Evolutionary conservation across 23 tunicate genomes (phyloP), one percentile per base, ranked within the genome.

Genomic region (Phallusia fumigata): DNA sequence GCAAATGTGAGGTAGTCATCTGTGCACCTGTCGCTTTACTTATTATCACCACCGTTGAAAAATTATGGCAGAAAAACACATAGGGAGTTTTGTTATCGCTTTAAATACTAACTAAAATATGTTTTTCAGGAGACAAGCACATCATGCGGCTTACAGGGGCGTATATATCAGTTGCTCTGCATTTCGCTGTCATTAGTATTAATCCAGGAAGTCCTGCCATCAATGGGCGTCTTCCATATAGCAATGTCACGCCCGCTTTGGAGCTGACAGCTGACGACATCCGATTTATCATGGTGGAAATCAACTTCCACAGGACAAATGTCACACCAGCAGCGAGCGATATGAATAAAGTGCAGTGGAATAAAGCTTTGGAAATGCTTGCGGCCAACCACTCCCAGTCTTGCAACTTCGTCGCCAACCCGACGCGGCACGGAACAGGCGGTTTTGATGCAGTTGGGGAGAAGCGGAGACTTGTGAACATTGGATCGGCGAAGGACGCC

Each of bases 391-490:
- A 83, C 30, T 75, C 86, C 12, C 28, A 53, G 31, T 75, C 18
- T 36, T 83, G 86, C 30, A 83, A 31, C 73, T 40, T 18, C 10
- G 81, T 36, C 18, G 65, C 47, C 2, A 83, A 50, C 30, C 28
- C 73, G 16, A 40, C 11, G 10, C 35, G 80, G 13, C 50, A 49
- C 44, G 74, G 45, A 1, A 35, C 52, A 1, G 35, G 36, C 73
- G 53, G 50, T 28, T 83, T 74, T 75, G 13, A 81, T 5, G 6
- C 12, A 15, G 72, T 83, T 49, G 86, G 86, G 16, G 86, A 83
- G 47, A 75, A 75, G 16, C 80, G 76, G 6, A 8, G 69, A 58
- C 45, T 35, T n/a, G 32, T 74, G 21, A 24, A 33, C 36, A 33
- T 30, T 5, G 77, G 32, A 18, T 1, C 10, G 3, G 77, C 77